Evolutionary conservation across 2,113 vertebrate species (phyloP).

Genomic region (Heterochromis multidens): DNA sequence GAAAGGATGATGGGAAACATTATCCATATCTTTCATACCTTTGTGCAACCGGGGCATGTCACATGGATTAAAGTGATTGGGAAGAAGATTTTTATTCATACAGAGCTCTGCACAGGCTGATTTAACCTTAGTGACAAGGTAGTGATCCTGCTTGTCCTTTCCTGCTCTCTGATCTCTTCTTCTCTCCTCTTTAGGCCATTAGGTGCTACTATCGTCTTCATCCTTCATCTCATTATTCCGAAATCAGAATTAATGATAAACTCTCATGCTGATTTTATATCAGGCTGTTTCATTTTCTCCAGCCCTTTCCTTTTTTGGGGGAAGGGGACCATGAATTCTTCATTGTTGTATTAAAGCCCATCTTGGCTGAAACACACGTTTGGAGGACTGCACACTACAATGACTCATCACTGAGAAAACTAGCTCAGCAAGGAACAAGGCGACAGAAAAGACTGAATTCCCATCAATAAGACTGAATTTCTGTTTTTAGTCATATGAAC

Average conservation of each 20-base stretch:
- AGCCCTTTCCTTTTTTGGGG: neutral
- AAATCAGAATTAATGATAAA: slow-evolving; percentile 10
- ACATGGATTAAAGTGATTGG: neutral
- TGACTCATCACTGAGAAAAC: neutral
- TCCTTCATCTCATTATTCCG: slow-evolving; percentile 2
- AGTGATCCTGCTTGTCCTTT: neutral
- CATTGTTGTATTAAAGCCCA: neutral
- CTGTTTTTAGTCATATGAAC: neutral
- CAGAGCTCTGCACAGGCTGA: neutral
- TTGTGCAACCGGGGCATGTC: neutral
- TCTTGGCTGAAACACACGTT: neutral
- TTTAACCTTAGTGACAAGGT: slow-evolving; percentile 3
- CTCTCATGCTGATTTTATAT: neutral
- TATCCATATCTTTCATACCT: neutral
- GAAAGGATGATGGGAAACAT: neutral
- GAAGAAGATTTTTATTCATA: neutral
- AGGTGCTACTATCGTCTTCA: neutral
- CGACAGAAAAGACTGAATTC: neutral
- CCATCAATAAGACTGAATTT: neutral
- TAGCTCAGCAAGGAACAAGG: neutral
- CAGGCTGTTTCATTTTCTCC: neutral
- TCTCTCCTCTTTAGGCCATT: neutral
- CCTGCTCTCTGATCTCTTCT: neutral
- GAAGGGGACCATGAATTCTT: neutral
- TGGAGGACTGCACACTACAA: neutral